These are phyloP conservation scores for Tympanoctomys barrerae DNA, from an alignment of 2,797 vertebrate genomes.

Conservation along the genomic window DNA sequence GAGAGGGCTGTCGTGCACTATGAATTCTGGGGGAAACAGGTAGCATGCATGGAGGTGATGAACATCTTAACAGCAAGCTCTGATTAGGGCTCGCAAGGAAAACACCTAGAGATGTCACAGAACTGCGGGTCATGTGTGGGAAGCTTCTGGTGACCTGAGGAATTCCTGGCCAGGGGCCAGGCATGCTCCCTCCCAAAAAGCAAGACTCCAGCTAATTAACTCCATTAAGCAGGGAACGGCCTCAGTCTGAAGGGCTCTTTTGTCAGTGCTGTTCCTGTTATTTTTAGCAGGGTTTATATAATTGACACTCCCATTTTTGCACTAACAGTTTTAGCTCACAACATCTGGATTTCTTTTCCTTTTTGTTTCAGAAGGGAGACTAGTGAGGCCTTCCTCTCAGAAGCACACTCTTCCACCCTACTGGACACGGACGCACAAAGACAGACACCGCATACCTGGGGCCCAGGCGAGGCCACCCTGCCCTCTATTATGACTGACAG, in stretches of 20 bases:
- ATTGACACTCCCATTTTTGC: not conserved
- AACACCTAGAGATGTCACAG: not conserved
- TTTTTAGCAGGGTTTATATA: slow-evolving; percentile 22
- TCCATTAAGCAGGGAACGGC: slow-evolving; percentile 51
- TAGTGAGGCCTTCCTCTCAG: not conserved
- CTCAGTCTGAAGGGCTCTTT: not conserved
- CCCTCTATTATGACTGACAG: not conserved
- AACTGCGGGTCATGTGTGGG: not conserved
- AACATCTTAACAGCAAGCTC: not conserved
- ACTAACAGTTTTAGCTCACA: not conserved
- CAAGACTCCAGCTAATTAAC: slow-evolving; percentile 60
- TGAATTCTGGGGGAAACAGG: not conserved
- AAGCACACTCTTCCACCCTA: no score
- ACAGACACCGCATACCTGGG: not conserved
- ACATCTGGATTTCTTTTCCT: not conserved
- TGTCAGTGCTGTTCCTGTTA: not conserved
- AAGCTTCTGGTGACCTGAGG: not conserved
- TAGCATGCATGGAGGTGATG: not conserved
- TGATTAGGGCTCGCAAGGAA: not conserved
- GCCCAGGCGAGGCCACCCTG: no score
- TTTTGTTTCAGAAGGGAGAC: slow-evolving; percentile 16
- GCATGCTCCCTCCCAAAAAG: slow-evolving; percentile 61
- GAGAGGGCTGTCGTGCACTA: accelerated
- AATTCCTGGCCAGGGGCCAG: slow-evolving; percentile 47
- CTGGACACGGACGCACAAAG: not conserved